Base-by-base conservation (phyloP, 1,140 invertebrate genomes). In the Sinonovacula constricta region DNA sequence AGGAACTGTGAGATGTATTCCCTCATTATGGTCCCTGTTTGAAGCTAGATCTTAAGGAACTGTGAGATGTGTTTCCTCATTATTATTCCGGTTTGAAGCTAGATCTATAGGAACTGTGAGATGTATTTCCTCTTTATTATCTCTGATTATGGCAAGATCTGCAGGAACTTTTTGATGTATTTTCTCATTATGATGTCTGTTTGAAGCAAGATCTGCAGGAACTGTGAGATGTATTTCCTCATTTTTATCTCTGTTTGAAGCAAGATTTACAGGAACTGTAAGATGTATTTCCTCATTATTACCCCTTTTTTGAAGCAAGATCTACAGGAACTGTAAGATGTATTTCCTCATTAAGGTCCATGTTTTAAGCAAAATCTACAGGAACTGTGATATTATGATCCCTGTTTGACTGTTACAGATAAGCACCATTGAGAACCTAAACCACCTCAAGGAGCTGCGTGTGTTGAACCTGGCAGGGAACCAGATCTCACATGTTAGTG, bases 391-490 rank as follows among this genome's bases (percentile, higher is more conserved):
- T 49, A 5, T n/a, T 67, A 39, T 49, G 5, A 22, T 22, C 22
- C 7, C 22, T 67, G 45, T 39, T 67, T 67, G 3, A 7, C 34
- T 22, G 10, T 51, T 81, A n/a, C 74, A 91, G 90, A 91, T 91
- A 57, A 72, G 70, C n/a, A 70, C 80, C 10, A 87, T 95, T 39
- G 91, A 92, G 36, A 94, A 94, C 53, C 88, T 95, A 39, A 92
- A 91, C 45, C 92, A 91, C 79, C 91, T 95, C 49, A 80, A 85
- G 3, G 94, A 96, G 80, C 91, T 98, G 2, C 96, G 97, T 91
- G 96, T 97, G 0, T 91, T 98, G 7, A 98, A 98, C 92, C 93
- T 98, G 80, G 96, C 96, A 45, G 96, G 96, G 0, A 98, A 98
- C 91, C 94, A 95, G 87, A 94, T 98, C 56, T 93, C 94, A 81